These are phyloP conservation scores for Drosophila subsilvestris DNA, from an alignment of 2,888 invertebrate genomes.

Conservation along the genomic window DNA sequence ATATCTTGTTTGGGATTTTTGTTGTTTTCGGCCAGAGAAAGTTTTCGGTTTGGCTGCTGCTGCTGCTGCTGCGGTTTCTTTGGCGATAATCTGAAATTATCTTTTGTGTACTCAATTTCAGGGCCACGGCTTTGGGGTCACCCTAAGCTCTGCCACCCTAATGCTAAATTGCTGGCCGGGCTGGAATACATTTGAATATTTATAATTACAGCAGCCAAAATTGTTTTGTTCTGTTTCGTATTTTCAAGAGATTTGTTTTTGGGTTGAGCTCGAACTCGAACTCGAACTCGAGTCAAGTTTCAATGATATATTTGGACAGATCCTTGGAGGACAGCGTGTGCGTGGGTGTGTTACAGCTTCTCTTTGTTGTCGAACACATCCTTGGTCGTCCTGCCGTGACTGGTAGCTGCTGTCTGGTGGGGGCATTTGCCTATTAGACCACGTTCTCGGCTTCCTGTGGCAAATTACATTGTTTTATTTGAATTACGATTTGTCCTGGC, in stretches of 20 bases:
- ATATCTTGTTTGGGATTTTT: conserved; percentile 27
- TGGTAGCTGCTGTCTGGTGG: background rate
- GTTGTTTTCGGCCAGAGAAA: background rate
- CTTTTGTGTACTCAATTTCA: conserved; percentile 21
- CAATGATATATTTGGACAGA: conserved; percentile 26
- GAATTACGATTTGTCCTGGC: conserved; percentile 73
- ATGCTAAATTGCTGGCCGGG: conserved; percentile 25
- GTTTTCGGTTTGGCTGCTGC: conserved; percentile 35
- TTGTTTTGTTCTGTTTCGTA: conserved; percentile 1
- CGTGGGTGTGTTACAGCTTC: conserved; percentile 2
- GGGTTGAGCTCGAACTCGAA: no score
- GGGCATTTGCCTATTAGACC: conserved; percentile 46
- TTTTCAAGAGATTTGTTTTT: background rate
- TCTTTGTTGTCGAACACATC: conserved; percentile 36
- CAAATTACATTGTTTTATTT: conserved; percentile 78
- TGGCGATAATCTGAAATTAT: conserved; percentile 45
- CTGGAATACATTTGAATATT: conserved; percentile 26
- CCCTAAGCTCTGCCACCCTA: conserved; percentile 22
- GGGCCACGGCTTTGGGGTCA: conserved; percentile 13
- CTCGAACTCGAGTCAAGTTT: conserved; percentile 20
- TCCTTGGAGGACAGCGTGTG: background rate
- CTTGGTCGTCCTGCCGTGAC: conserved; percentile 6
- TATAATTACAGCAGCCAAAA: conserved; percentile 11
- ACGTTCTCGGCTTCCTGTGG: conserved; percentile 43
- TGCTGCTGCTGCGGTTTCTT: conserved; percentile 39